A percentile compares a stretch with the other conserved stretches of the same genome.
Conservation (phyloP, 2,797 vertebrate genomes). For the Spinibarbus caldwelli region DNA sequence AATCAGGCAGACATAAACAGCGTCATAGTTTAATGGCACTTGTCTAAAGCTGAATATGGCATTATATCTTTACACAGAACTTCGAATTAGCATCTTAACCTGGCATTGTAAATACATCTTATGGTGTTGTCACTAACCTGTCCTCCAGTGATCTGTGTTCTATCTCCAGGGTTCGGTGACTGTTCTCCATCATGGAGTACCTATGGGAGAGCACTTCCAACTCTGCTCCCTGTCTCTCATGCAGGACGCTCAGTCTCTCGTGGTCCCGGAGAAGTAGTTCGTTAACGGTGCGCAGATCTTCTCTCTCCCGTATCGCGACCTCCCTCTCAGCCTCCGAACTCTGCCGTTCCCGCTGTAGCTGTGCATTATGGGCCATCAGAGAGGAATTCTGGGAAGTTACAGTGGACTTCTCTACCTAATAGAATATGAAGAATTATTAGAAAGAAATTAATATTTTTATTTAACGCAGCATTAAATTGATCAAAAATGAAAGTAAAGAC, state of each 20-base stretch:
- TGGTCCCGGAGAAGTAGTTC: conserved; percentile 94
- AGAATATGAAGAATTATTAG: not conserved
- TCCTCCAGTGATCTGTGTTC: conserved; percentile 77
- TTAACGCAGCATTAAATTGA: too few relatives aligned
- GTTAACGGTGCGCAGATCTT: conserved; percentile 89
- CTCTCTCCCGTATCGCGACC: conserved; percentile 85
- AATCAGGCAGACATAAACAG: conserved; percentile 14
- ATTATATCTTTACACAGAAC: not conserved
- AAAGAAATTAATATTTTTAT: too few relatives aligned
- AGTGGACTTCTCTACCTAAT: conserved; percentile 94
- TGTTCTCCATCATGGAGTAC: conserved; percentile 90
- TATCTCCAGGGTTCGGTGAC: conserved; percentile 84
- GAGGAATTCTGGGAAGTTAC: conserved; percentile 90
- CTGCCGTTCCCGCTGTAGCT: conserved; percentile 91
- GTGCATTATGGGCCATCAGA: conserved; percentile 94
- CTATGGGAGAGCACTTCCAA: conserved; percentile 93
- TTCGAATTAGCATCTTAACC: not conserved
- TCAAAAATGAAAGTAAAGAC: not conserved
- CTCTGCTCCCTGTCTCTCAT: conserved; percentile 91
- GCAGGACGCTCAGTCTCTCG: conserved; percentile 93
- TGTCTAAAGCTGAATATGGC: not conserved
- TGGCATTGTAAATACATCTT: not conserved
- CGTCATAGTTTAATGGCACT: not conserved
- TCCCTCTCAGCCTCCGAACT: conserved; percentile 90
- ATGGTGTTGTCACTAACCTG: conserved; percentile 77